A percentile compares a stretch with the other conserved stretches of the same genome.
Evolutionary conservation across 2,888 invertebrate genomes (phyloP).

Genomic region (Tetranychus piercei): DNA sequence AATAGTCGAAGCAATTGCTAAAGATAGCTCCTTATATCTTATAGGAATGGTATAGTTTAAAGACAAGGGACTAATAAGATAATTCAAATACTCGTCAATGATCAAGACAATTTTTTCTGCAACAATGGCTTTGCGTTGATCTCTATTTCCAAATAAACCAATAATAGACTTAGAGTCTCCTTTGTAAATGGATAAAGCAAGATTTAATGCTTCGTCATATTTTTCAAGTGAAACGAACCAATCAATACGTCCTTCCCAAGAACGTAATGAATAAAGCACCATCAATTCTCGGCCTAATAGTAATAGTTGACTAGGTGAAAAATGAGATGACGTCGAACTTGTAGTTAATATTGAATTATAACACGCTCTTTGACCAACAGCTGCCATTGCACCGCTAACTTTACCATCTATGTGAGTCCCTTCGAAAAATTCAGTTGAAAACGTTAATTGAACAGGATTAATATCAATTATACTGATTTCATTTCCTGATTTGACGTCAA

Average conservation of each 20-base stretch:
- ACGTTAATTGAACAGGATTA: constrained; percentile 58
- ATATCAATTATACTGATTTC: constrained; percentile 64
- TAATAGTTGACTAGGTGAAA: constrained; percentile 48
- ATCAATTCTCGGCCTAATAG: constrained; percentile 48
- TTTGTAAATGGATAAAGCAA: constrained; percentile 44
- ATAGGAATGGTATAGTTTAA: constrained; percentile 32
- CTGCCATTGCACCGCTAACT: constrained; percentile 57
- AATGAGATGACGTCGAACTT: constrained; percentile 31
- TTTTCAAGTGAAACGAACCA: constrained; percentile 38
- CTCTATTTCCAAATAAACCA: constrained; percentile 24
- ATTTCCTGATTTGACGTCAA: constrained; percentile 71
- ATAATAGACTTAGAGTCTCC: constrained; percentile 44
- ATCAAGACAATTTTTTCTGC: constrained; percentile 31
- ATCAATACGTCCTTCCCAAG: constrained; percentile 38
- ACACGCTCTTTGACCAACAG: constrained; percentile 54
- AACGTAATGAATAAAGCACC: constrained; percentile 39
- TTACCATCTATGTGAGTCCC: constrained; percentile 88
- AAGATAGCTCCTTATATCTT: constrained; percentile 33
- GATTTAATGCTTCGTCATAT: constrained; percentile 41
- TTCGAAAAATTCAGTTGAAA: constrained; percentile 68
- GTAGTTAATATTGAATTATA: constrained; percentile 44
- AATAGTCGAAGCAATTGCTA: constrained; percentile 26
- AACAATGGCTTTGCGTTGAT: constrained; percentile 22
- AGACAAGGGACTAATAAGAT: constrained; percentile 32
- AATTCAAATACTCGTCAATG: constrained; percentile 33